These are phyloP conservation scores for Coptotermes formosanus DNA, from an alignment of 1,140 invertebrate genomes.

Conservation along the genomic window DNA sequence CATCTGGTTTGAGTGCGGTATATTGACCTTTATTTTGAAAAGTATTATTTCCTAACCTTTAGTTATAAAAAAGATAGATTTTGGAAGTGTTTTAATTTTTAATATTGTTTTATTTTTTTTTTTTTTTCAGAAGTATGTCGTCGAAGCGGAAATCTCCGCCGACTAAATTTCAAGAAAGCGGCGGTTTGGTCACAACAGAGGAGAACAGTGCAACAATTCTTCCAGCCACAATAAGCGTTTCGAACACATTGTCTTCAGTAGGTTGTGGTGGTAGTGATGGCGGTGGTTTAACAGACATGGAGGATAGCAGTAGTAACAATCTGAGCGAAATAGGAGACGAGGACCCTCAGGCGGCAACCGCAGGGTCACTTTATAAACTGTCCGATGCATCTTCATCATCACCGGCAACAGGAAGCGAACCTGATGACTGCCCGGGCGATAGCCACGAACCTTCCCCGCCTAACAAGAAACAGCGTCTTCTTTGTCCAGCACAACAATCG, in stretches of 20 bases:
- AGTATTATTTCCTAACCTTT: no score
- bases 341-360: background rate
- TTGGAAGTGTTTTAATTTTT: no score
- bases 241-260: conserved; percentile 23
- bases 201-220: conserved; percentile 31
- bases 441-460: conserved; percentile 50
- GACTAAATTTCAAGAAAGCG: conserved; percentile 83
- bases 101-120: background rate
- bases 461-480: conserved; percentile 43
- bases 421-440: conserved; percentile 45
- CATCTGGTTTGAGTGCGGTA: no score
- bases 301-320: conserved; percentile 48
- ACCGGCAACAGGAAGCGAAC: conserved; percentile 54
- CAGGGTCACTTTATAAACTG: conserved; percentile 52
- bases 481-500: conserved; percentile 35
- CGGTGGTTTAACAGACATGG: conserved; percentile 46
- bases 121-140: conserved; percentile 80
- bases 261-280: conserved; percentile 45
- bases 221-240: background rate
- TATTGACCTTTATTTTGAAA: no score
- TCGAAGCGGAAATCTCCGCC: conserved; percentile 91
- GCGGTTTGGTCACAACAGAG: conserved; percentile 52
- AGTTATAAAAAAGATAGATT: no score
- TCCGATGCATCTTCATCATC: conserved; percentile 56
- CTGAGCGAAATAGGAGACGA: conserved; percentile 45